Evolutionary conservation across 64 coral and sea anemone species (phyloP).

Genomic region (Trachythela sp.): DNA sequence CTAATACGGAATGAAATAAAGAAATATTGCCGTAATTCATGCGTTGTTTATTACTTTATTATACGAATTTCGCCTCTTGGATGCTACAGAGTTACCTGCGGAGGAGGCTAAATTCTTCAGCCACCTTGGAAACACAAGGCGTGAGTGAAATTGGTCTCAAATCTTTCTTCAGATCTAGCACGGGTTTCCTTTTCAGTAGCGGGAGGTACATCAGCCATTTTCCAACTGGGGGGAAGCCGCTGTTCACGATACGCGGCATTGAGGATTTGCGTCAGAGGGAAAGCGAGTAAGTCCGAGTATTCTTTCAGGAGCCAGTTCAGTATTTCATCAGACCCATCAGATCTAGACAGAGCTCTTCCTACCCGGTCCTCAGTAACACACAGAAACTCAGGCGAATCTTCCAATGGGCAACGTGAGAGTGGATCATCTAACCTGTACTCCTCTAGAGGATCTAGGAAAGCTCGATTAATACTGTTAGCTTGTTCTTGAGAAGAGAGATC

Average conservation of each 20-base stretch:
- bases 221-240: background rate
- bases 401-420: slow-evolving; percentile 2
- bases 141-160: slow-evolving; percentile 34
- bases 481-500: background rate
- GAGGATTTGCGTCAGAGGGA: background rate
- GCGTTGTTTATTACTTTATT: too few species aligned
- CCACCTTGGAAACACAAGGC: slow-evolving; percentile 18
- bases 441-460: background rate
- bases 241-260: background rate
- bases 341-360: background rate
- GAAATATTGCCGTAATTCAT: too few species aligned
- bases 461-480: slow-evolving; percentile 26
- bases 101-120: slow-evolving; percentile 33
- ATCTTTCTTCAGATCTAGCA: slow-evolving; percentile 6
- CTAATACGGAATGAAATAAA: too few species aligned
- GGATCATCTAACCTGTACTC: background rate
- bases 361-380: slow-evolving; percentile 13
- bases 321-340: slow-evolving; percentile 16
- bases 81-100: too few species aligned
- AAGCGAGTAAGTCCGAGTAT: slow-evolving; percentile 9
- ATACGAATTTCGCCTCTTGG: too few species aligned
- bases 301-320: slow-evolving; percentile 20
- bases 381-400: slow-evolving; percentile 8
- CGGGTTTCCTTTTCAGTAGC: slow-evolving; percentile 26
- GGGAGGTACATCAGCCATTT: slow-evolving; percentile 18